Base-by-base conservation (phyloP, 2,797 vertebrate species). In the Crax fasciolata region DNA sequence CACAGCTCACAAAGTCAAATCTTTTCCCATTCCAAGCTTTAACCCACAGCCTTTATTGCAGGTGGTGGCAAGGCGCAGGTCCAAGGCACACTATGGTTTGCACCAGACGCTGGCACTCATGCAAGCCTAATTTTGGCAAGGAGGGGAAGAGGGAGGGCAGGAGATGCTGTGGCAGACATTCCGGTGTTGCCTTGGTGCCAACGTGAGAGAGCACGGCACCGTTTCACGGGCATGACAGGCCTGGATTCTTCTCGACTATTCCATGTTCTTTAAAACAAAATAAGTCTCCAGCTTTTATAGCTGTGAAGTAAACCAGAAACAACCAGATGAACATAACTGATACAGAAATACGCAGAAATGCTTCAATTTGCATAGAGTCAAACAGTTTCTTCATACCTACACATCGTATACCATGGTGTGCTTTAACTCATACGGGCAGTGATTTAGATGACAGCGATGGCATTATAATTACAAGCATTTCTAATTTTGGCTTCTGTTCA, bases 71-170 rank as follows among this genome's bases (percentile, higher is more conserved):
- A 83, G 92, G 88, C 88, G 81, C 38, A 39, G 65, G 30, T 58
- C 89, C 90, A 96, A 71, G 57, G 20, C 65, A 85, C 80, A 90
- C 94, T 58, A 59, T 83, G 78, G 81, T 68, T 95, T 80, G 49
- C 75, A 89, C 72, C 92, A 96, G 92, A 89, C 83, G 49, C 18
- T 90, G 92, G 93, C 84, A 87, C 30, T 95, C 81, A 67, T 43
- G 88, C 77, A 90, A 89, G 49, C 35, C 78, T 48, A 11, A 74
- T 84, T 92, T 87, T 94, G 90, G 81, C 88, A 94, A 80, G 90
- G 61, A 71, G 32, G 54, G 74, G 24, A 73, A 92, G 48, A 90
- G 41, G 35, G 39, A 52, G 71, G 46, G 48, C 39, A n/a, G 2
- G 74, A 91, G 83, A 82, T 67, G 54, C 52, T 6, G 1, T 15